phyloP scores from a whole-genome alignment of 2,888 invertebrate genomes.

The Drosophila prolongata region DNA sequence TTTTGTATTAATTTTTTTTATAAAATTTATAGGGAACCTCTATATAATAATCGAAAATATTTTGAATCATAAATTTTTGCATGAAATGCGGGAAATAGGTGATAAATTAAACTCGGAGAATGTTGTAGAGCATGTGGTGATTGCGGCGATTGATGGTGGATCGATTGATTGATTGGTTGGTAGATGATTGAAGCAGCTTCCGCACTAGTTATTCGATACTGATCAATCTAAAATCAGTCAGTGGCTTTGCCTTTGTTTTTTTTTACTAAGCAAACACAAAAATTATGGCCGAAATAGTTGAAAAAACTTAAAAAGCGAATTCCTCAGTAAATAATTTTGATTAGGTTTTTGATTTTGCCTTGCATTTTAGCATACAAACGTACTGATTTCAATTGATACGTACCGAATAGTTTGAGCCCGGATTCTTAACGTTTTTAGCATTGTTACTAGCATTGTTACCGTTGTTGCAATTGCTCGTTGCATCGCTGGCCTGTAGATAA shows the following conservation, averaged over 20 bases:
- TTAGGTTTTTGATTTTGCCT: conserved; percentile 19
- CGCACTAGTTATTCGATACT: conserved; percentile 83
- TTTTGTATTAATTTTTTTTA: too few species aligned
- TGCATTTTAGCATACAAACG: conserved; percentile 35
- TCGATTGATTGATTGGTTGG: conserved; percentile 11
- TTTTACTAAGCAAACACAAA: conserved; percentile 23
- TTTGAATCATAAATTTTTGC: neutral
- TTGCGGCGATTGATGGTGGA: conserved; percentile 24
- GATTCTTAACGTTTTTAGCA: conserved; percentile 85
- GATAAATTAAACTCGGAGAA: neutral
- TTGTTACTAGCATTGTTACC: conserved; percentile 73
- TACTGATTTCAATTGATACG: conserved; percentile 85
- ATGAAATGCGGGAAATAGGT: neutral
- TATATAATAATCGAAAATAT: too few species aligned
- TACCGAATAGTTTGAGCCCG: conserved; percentile 85
- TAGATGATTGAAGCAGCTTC: conserved; percentile 41
- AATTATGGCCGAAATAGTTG: conserved; percentile 59
- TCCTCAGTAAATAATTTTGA: conserved; percentile 36
- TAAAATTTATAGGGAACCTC: too few species aligned
- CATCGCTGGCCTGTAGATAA: conserved; percentile 85
- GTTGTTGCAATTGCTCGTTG: conserved; percentile 82
- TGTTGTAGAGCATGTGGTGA: conserved; percentile 11
- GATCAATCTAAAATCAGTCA: conserved; percentile 85
- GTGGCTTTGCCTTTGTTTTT: conserved; percentile 51
- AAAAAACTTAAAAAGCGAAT: conserved; percentile 32